phyloP scores from a whole-genome alignment of 2,113 vertebrate genomes.

The Marmota flaviventris region DNA sequence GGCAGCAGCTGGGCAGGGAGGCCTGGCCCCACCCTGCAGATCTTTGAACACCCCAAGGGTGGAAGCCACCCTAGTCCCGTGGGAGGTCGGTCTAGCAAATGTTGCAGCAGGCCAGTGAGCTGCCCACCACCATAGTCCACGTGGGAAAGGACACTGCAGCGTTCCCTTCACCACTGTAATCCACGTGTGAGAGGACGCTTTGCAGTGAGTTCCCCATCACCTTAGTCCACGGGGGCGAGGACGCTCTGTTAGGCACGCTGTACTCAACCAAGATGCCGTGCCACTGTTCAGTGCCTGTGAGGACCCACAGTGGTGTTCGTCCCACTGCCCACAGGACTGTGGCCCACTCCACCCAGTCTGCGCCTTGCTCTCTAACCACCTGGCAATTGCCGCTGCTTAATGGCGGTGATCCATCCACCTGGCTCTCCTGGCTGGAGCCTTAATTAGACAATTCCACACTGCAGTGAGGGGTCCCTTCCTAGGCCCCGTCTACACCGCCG shows the following conservation, averaged over 20 bases:
- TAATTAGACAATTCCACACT: background rate
- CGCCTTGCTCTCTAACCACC: background rate
- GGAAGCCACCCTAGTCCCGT: rapidly evolving
- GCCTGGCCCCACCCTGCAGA: background rate
- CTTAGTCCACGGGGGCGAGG: no score
- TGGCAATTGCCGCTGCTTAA: background rate
- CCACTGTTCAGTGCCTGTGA: rapidly evolving
- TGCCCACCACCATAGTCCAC: rapidly evolving
- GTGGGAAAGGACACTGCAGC: rapidly evolving
- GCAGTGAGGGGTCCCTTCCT: background rate
- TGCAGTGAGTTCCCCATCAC: no score
- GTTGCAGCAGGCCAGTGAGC: rapidly evolving
- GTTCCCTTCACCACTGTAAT: no score
- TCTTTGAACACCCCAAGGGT: rapidly evolving
- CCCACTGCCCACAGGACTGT: rapidly evolving
- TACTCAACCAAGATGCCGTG: background rate
- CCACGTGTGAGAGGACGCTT: no score
- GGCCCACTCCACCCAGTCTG: rapidly evolving
- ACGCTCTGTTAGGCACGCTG: no score
- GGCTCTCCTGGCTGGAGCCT: background rate
- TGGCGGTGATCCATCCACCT: background rate
- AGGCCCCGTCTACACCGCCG: background rate
- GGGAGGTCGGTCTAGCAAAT: no score
- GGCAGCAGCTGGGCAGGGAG: background rate
- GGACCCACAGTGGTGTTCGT: rapidly evolving